phyloP scores from a whole-genome alignment of 2,888 invertebrate genomes.

The Biston stratarius region DNA sequence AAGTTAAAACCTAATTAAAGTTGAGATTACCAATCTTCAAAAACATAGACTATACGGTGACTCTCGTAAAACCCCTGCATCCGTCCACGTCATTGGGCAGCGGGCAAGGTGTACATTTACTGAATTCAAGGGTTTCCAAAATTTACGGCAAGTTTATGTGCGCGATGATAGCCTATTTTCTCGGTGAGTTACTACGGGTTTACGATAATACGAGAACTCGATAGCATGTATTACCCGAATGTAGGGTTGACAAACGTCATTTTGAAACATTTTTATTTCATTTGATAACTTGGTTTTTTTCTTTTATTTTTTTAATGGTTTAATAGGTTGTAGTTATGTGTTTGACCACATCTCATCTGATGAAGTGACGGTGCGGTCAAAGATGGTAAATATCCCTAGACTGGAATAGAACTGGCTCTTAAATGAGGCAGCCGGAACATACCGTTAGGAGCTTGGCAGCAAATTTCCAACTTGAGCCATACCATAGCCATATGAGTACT shows the following conservation, averaged over 20 bases:
- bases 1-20: not conserved
- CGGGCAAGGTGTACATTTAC: slow-evolving; percentile 31
- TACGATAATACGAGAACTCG: slow-evolving; percentile 32
- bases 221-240: slow-evolving; percentile 17
- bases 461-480: no score
- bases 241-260: slow-evolving; percentile 6
- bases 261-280: no score
- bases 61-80: slow-evolving; percentile 28
- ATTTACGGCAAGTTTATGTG: slow-evolving; percentile 47
- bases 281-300: not conserved
- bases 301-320: no score
- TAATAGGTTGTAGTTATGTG: no score
- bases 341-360: no score
- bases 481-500: no score
- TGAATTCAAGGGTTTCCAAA: slow-evolving; percentile 45
- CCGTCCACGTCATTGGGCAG: slow-evolving; percentile 36
- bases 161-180: slow-evolving; percentile 46
- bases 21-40: not conserved
- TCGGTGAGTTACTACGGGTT: slow-evolving; percentile 34
- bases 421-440: no score
- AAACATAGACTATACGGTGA: not conserved
- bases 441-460: no score
- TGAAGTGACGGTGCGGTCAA: no score
- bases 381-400: no score
- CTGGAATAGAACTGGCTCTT: no score